A percentile compares a stretch with the other conserved stretches of the same genome.
phyloP scores from a whole-genome alignment of 2,797 vertebrate species.

The Poeciliopsis gracilis region DNA sequence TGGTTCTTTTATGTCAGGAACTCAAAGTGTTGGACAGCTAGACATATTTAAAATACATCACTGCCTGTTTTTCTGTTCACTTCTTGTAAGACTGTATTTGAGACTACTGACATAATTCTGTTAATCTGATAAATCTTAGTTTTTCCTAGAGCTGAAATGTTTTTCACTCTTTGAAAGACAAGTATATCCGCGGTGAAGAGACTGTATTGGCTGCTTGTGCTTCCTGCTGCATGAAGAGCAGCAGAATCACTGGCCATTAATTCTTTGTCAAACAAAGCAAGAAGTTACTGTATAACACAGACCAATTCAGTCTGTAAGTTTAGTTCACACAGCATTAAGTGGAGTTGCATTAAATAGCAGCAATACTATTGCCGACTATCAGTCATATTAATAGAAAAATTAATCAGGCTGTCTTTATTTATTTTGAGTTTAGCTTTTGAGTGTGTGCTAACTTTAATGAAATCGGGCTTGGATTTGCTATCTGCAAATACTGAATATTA shows the following conservation, averaged over 20 bases:
- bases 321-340: neutral
- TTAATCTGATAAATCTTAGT: neutral
- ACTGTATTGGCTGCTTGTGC: no score
- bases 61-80: neutral
- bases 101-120: neutral
- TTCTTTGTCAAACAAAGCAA: no score
- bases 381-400: neutral
- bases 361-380: neutral
- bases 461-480: neutral
- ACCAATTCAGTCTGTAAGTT: no score
- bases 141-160: no score
- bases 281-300: no score
- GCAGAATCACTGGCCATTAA: no score
- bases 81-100: neutral
- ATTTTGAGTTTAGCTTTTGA: no score
- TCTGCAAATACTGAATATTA: neutral
- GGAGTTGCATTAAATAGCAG: neutral
- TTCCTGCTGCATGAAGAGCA: no score
- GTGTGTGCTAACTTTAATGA: neutral
- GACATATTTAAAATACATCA: neutral
- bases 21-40: neutral
- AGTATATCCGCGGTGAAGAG: no score
- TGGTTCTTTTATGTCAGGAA: neutral
- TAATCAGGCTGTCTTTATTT: neutral
- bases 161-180: no score